Percentiles rank a stretch among this genome's conserved stretches.
These are phyloP conservation scores for Orchesellides sinensis DNA, from an alignment of 2,888 invertebrate species.

Conservation along the genomic window DNA sequence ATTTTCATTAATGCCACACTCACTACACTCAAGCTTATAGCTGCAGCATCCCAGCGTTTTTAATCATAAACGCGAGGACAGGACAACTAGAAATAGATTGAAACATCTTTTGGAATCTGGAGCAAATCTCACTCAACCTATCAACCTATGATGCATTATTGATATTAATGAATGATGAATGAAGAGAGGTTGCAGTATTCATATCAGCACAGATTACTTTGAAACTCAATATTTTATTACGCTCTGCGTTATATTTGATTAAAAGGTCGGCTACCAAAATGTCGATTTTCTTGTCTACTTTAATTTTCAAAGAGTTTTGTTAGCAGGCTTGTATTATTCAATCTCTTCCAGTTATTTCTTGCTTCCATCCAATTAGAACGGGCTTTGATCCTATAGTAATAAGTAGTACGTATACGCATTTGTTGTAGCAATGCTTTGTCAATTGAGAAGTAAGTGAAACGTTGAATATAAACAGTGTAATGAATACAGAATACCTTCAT, in stretches of 20 bases:
- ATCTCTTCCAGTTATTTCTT: background rate
- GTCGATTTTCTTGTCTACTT: background rate
- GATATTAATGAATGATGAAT: conserved; percentile 58
- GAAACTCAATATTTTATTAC: conserved; percentile 1
- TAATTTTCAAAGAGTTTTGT: background rate
- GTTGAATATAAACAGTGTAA: no score
- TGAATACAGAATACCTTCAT: no score
- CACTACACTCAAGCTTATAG: no score
- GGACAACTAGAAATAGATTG: conserved; percentile 52
- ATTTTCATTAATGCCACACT: no score
- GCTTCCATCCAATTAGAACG: background rate
- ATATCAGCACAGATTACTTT: conserved; percentile 21
- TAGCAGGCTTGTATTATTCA: background rate
- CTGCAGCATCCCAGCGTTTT: no score
- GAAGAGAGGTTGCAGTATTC: conserved; percentile 31
- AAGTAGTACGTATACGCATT: no score
- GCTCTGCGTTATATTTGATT: background rate
- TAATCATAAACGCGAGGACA: no score
- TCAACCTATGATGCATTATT: conserved; percentile 19
- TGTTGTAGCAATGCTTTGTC: no score
- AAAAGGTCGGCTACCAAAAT: background rate
- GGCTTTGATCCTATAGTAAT: no score
- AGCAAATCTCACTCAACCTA: conserved; percentile 39
- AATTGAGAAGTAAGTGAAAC: no score
- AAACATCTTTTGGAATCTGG: conserved; percentile 49